Base-by-base conservation (phyloP, 1,140 invertebrate genomes). In the Brachionus paranguensis region DNA sequence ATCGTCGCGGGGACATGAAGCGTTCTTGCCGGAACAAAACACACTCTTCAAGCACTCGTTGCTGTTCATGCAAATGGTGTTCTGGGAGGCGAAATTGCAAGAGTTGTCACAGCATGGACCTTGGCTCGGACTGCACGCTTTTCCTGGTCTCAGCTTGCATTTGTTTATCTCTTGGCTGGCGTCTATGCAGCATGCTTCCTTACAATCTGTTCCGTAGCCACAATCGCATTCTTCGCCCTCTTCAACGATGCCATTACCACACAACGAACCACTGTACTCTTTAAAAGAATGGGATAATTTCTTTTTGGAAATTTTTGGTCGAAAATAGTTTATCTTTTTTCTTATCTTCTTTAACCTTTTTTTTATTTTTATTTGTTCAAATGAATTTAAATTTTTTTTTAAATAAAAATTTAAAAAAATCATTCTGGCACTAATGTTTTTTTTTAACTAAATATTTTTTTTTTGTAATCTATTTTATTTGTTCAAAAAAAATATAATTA, bases 171-270 rank as follows among this genome's bases (percentile, higher is more conserved):
- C 33, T 78, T 79, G 27, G 41, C 47, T 65, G 10, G 53, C 64
- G 17, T 70, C 70, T 53, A 96, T 96, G 89, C 97, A 99, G 88
- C 97, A 99, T 47, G 92, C 92, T 83, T 91, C 90, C 84, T 92
- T 92, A 90, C 97, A 99, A 88, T 99, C 97, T 24, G 92, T 92
- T 83, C 94, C 93, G 88, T 97, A 99, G 27, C 97, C 97, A 88
- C 97, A 99, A 89, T 99, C 97, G 88, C 97, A 99, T 90, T 99
- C 94, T 89, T 99, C 97, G 12, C 95, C 96, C 41, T 93, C 93
- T 89, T 99, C 97, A 0, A 97, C 95, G 87, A 99, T 98, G 90
- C 97, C 97, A 89, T 99, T 99, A 14, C 97, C 97, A 90, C 97
- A 99, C 91, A 99, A 99, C 29, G 97, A 95, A 84, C 95, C 96